phyloP scores from a whole-genome alignment of 2,113 vertebrate genomes.

The Struthidea cinerea region DNA sequence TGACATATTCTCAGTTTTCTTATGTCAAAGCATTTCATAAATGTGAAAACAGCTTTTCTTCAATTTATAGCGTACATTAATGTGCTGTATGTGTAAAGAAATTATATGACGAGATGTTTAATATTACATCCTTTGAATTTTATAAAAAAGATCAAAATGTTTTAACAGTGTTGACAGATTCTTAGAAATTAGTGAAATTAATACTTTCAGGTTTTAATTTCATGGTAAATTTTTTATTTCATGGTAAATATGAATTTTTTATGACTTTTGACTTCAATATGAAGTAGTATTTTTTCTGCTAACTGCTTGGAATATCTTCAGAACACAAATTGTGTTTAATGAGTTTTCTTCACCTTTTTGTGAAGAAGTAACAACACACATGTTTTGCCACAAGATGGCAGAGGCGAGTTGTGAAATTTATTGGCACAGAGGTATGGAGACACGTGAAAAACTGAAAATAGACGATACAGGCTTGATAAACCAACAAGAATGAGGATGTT shows the following conservation, averaged over 20 bases:
- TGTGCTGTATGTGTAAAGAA: background rate
- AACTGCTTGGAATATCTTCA: background rate
- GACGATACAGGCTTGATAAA: background rate
- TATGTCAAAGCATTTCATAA: background rate
- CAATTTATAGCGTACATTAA: background rate
- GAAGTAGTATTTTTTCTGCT: background rate
- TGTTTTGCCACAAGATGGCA: conserved; percentile 68
- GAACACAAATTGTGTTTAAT: background rate
- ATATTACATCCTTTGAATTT: background rate
- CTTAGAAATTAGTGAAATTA: background rate
- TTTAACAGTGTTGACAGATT: background rate
- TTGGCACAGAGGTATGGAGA: accelerated
- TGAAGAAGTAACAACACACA: accelerated
- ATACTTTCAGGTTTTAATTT: accelerated
- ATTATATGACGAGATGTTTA: background rate
- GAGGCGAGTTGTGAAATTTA: conserved; percentile 30
- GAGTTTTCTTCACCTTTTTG: background rate
- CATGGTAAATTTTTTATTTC: background rate
- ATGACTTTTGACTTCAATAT: background rate
- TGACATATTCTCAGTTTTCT: background rate
- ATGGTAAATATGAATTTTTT: background rate
- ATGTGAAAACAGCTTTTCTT: background rate
- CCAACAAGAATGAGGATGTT: background rate
- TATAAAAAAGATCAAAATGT: background rate
- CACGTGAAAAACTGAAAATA: background rate